These are phyloP conservation scores for Salvator merianae DNA, from an alignment of 2,113 vertebrate species.

Conservation along the genomic window DNA sequence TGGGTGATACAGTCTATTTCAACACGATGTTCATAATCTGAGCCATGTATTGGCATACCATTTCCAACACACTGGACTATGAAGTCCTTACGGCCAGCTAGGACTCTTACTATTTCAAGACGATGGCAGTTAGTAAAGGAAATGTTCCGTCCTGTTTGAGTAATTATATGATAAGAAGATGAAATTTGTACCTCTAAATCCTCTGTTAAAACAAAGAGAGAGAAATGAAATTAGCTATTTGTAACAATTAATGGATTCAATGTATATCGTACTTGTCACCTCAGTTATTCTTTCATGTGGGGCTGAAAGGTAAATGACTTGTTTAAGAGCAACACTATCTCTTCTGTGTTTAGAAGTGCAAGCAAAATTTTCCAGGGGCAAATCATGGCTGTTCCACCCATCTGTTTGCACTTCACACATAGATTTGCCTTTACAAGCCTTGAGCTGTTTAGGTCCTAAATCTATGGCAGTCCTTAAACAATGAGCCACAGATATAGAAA, in stretches of 20 bases:
- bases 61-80: slow-evolving; percentile 67
- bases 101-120: slow-evolving; percentile 61
- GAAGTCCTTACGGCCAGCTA: slow-evolving; percentile 55
- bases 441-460: too few species aligned
- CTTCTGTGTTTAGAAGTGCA: too few species aligned
- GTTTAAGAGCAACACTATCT: too few species aligned
- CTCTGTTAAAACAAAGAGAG: slow-evolving; percentile 50
- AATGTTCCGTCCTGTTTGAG: slow-evolving; percentile 62
- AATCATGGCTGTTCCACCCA: too few species aligned
- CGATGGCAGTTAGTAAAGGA: slow-evolving; percentile 70
- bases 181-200: slow-evolving; percentile 44
- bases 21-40: slow-evolving; percentile 65
- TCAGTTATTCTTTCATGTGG: too few species aligned
- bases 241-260: background rate
- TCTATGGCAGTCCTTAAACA: too few species aligned
- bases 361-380: too few species aligned
- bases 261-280: too few species aligned
- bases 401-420: too few species aligned
- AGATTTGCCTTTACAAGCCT: too few species aligned
- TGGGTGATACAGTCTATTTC: slow-evolving; percentile 60
- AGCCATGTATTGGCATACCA: slow-evolving; percentile 50
- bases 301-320: too few species aligned
- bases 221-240: background rate
- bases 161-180: slow-evolving; percentile 25
- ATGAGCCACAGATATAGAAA: too few species aligned